Evolutionary conservation across 2,797 vertebrate genomes (phyloP), one percentile per base, ranked within the genome.

Genomic region (Manis crassicaudata): DNA sequence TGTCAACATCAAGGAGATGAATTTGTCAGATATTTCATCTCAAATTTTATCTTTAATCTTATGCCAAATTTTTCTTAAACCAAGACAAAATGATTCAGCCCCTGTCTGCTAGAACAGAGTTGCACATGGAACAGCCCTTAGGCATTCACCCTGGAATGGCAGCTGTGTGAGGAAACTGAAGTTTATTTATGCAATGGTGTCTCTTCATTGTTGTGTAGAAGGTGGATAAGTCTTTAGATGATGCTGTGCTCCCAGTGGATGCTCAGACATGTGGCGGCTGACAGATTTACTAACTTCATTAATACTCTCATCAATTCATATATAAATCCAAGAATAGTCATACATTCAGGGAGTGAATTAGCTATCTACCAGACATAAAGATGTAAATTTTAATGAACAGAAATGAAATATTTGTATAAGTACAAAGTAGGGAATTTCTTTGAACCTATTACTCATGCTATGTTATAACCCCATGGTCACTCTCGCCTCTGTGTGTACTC

Each of bases 1-100:
- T 27, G n/a, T 80, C 54, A 80, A 96, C 90, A 95, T 96, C 32
- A 94, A 77, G 67, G 54, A 90, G 90, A 97, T 93, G 92, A 75
- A 86, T 88, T 85, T 29, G 32, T 93, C 70, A 90, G 25, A 72
- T 68, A 77, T 75, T 75, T 85, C 35, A 37, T 50, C 77, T 94
- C 75, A 89, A 94, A 76, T 92, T 35, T 46, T 77, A 46, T 87
- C 88, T 95, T 92, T 94, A 60, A 84, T 95, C 90, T 37, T 52
- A n/a, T 17, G 85, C 95, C 95, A 92, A 76, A 20, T 37, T 94
- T 95, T 96, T 94, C 63, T 92, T 80, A 35, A 95, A n/a, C 56
- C 67, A 73, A 95, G 37, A 35, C 20, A 25, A 27, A 12, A 2
- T 77, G 62, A 96, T n/a, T 86, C 72, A 95, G 85, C 25, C 14